These are phyloP conservation scores for Clistopyga incitator DNA, from an alignment of 2,888 invertebrate species.

Conservation along the genomic window DNA sequence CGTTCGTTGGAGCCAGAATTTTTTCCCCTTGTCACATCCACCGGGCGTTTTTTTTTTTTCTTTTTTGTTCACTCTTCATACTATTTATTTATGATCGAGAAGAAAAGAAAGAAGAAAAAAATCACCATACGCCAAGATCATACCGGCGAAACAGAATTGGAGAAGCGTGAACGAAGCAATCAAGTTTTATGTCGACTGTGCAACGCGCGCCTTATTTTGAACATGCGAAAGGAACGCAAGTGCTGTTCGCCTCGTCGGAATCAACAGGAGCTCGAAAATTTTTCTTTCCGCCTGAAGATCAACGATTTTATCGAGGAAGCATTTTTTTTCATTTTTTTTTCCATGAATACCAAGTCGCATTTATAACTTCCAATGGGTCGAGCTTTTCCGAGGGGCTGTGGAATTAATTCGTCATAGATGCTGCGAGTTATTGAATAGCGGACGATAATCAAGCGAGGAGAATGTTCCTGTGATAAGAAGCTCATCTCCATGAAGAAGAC, in stretches of 20 bases:
- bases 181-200: neutral
- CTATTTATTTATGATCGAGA: slow-evolving; percentile 50
- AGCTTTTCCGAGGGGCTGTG: neutral
- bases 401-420: neutral
- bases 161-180: slow-evolving; percentile 12
- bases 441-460: neutral
- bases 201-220: neutral
- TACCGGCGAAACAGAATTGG: neutral
- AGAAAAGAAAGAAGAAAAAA: too few relatives aligned
- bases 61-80: slow-evolving; percentile 44
- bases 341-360: neutral
- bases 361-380: neutral
- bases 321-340: too few relatives aligned
- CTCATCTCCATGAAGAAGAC: too few relatives aligned
- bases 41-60: too few relatives aligned
- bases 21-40: slow-evolving; percentile 12
- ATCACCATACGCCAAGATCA: neutral
- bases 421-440: neutral
- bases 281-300: neutral
- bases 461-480: neutral
- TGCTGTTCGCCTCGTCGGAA: slow-evolving; percentile 9
- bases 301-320: neutral
- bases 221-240: neutral
- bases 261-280: neutral
- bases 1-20: slow-evolving; percentile 46